Evolutionary conservation across 2,888 invertebrate genomes (phyloP).

Genomic region (Himalopsyche anomala): DNA sequence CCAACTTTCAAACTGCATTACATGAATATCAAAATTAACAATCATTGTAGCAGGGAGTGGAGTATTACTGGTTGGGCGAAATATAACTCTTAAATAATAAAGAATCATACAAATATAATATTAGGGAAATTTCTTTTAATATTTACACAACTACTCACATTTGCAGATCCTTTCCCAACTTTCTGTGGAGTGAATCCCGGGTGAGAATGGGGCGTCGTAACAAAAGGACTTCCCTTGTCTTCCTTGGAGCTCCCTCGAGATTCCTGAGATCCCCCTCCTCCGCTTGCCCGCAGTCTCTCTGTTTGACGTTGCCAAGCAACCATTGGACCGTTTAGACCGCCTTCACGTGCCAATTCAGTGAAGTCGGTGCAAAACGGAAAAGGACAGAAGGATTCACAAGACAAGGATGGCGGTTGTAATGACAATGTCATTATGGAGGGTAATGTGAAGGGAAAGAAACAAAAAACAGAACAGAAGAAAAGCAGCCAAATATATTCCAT

Average conservation of each 20-base stretch:
- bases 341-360: conserved; percentile 50
- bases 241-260: conserved; percentile 72
- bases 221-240: conserved; percentile 89
- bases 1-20: no score
- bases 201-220: conserved; percentile 92
- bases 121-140: no score
- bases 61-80: no score
- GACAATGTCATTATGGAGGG: conserved; percentile 37
- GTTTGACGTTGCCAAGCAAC: conserved; percentile 64
- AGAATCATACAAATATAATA: no score
- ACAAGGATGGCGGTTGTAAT: conserved; percentile 39
- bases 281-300: conserved; percentile 63
- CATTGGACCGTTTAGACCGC: conserved; percentile 64
- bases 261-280: conserved; percentile 46
- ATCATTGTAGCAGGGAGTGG: no score
- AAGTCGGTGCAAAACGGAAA: conserved; percentile 16
- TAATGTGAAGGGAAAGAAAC: conserved; percentile 70
- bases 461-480: conserved; percentile 67
- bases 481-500: conserved; percentile 64
- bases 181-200: conserved; percentile 96
- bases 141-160: conserved; percentile 71
- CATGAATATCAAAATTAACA: no score
- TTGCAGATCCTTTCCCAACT: conserved; percentile 85
- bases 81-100: no score
- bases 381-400: conserved; percentile 34